A percentile compares a stretch with the other conserved stretches of the same genome.
Evolutionary conservation across 37 sponge, comb jelly and placozoan species (phyloP).

Genomic region (Cladorhizidae sp.): DNA sequence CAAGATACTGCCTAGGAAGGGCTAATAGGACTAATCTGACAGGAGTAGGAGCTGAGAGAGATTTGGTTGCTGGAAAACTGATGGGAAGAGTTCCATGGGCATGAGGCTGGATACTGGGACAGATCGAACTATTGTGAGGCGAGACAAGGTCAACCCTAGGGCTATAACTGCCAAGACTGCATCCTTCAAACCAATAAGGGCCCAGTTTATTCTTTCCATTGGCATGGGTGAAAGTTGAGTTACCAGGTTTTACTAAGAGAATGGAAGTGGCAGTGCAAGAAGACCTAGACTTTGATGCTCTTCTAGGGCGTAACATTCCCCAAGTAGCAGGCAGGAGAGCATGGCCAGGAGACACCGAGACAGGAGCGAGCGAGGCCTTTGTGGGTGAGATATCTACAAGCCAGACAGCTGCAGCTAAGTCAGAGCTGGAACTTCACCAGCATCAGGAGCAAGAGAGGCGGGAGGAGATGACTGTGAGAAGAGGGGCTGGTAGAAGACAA

Average conservation of each 20-base stretch:
- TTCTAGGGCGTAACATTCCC: no score
- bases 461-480: neutral
- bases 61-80: neutral
- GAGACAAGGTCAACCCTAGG: neutral
- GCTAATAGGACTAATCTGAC: no score
- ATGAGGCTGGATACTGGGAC: slow-evolving; percentile 58
- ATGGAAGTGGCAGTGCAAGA: no score
- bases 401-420: neutral
- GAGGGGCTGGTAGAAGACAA: neutral
- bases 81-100: slow-evolving; percentile 42
- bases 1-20: no score
- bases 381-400: neutral
- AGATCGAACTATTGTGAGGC: slow-evolving; percentile 24
- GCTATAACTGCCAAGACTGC: no score
- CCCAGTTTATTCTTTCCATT: no score
- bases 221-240: no score
- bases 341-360: neutral
- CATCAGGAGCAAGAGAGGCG: neutral
- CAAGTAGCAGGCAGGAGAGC: neutral
- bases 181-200: no score
- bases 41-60: no score
- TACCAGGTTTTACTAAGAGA: no score
- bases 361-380: neutral
- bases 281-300: no score
- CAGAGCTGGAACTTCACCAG: neutral